These are phyloP conservation scores for Pterois miles DNA, from an alignment of 2,797 vertebrate genomes.

Conservation along the genomic window DNA sequence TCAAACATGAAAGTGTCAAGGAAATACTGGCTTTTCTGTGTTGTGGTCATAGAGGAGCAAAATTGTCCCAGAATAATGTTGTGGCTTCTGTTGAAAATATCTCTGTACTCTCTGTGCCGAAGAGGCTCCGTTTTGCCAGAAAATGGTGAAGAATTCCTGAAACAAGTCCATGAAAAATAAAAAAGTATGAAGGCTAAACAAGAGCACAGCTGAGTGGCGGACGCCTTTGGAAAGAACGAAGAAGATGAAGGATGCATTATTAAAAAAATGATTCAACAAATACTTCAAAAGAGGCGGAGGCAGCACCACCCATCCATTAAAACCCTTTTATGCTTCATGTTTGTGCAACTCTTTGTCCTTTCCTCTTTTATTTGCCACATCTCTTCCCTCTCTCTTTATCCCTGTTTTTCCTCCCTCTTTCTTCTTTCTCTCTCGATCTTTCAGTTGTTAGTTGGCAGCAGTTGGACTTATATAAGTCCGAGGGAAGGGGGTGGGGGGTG, in stretches of 20 bases:
- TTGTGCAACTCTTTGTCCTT: constrained; percentile 23
- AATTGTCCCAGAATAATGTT: not conserved
- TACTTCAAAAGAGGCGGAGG: constrained; percentile 18
- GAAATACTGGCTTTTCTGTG: not conserved
- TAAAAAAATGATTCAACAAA: constrained; percentile 5
- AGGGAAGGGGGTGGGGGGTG: not conserved
- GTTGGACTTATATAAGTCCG: constrained; percentile 60
- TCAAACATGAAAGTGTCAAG: not conserved
- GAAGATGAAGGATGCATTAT: not conserved
- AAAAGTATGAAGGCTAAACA: not conserved
- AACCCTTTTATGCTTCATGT: constrained; percentile 19
- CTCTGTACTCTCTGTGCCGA: not conserved
- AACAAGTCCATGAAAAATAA: constrained; percentile 2
- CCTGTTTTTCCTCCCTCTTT: not conserved
- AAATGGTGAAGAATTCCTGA: constrained; percentile 1
- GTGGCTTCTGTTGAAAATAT: constrained; percentile 13
- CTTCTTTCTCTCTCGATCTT: not conserved
- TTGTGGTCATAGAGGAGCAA: not conserved
- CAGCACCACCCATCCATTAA: constrained; percentile 34
- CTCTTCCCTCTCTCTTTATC: constrained; percentile 5
- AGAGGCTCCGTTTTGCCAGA: not conserved
- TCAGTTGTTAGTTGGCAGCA: constrained; percentile 40
- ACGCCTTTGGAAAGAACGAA: not conserved
- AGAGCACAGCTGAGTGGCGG: not conserved
- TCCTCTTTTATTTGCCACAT: constrained; percentile 11